Evolutionary conservation across 1,140 invertebrate species (phyloP).

Genomic region (Chlorops oryzae): DNA sequence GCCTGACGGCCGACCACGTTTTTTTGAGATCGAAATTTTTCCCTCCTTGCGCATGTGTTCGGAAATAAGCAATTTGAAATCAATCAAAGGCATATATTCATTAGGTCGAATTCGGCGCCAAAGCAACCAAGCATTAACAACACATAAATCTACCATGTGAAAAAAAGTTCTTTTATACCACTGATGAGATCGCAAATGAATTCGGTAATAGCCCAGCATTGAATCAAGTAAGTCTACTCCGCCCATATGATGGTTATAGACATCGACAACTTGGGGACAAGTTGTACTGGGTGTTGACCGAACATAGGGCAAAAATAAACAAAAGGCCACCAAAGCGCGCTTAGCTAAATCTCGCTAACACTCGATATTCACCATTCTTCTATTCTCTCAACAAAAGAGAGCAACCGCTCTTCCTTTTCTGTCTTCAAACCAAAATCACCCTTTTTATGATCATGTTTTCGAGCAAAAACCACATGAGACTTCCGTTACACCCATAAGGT

Average conservation of each 20-base stretch:
- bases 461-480: no score
- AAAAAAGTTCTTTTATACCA: slow-evolving; percentile 17
- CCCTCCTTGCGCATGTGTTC: slow-evolving; percentile 12
- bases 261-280: slow-evolving; percentile 17
- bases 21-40: slow-evolving; percentile 11
- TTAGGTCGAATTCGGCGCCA: slow-evolving; percentile 8
- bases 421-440: no score
- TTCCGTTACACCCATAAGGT: no score
- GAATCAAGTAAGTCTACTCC: slow-evolving; percentile 21
- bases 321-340: no score
- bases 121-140: slow-evolving; percentile 14
- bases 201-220: slow-evolving; percentile 17
- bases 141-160: slow-evolving; percentile 16
- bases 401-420: no score
- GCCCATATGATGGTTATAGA: slow-evolving; percentile 19
- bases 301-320: no score
- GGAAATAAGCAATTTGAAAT: slow-evolving; percentile 3
- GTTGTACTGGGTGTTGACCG: no score
- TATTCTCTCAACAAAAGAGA: no score
- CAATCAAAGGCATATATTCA: background rate
- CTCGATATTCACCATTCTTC: no score
- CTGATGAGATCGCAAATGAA: slow-evolving; percentile 15
- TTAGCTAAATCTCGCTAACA: no score
- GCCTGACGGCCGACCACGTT: slow-evolving; percentile 7
- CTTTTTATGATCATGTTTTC: no score